Evolutionary conservation across 2,113 vertebrate species (phyloP), one percentile per base, ranked within the genome.

Genomic region (Phoenicopterus ruber): DNA sequence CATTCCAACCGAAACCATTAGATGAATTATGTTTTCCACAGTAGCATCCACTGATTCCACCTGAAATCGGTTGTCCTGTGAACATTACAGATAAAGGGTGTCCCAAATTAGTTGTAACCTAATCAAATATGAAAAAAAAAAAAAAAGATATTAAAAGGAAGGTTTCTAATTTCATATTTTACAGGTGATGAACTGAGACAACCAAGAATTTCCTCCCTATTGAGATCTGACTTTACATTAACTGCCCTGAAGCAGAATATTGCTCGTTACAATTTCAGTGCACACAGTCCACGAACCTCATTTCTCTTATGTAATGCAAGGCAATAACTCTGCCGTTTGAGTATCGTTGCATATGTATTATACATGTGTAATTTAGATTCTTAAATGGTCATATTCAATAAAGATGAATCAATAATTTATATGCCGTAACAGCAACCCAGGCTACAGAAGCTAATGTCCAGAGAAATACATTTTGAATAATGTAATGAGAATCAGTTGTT

Each of bases 341-440:
- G 65, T 28, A 47, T 49, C 79, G 36, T 26, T 74, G 52, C 36
- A 34, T 79, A 14, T 86, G 57, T 86, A 73, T 94, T 88, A 76
- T 25, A 84, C 61, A 81, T 47, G 32, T 91, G 84, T 76, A 89
- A 94, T 84, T 94, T 95, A 90, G 73, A 86, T 78, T 85, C 83
- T 63, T 74, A 80, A 93, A 50, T 82, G 58, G 49, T 28, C 58
- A 49, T 42, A 73, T 87, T 73, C 89, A 90, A 59, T 88, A 86
- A 79, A 92, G 76, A 73, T 69, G 32, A 82, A 94, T 95, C 79
- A 91, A 94, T 88, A 72, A 91, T 34, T 96, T 78, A 87, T 31
- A 38, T 47, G 25, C 71, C 90, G 72, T 40, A 82, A 66, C 57
- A 90, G 50, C 40, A 88, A 82, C 15, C 47, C n/a, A 66, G 73